These are phyloP conservation scores for Exephanes ischioxanthus DNA, from an alignment of 2,888 invertebrate species.

Conservation along the genomic window DNA sequence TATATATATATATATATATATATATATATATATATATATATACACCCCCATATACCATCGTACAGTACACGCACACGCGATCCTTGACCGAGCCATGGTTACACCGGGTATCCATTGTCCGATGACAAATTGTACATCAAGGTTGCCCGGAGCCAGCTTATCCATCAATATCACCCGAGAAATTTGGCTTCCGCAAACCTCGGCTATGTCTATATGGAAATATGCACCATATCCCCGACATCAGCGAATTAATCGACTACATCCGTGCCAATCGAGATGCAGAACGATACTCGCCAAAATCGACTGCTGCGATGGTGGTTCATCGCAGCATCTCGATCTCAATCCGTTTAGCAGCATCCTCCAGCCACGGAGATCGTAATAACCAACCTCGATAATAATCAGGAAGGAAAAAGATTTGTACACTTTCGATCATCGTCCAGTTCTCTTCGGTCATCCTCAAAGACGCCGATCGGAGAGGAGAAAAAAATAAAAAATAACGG, in stretches of 20 bases:
- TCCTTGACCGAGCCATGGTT: conserved; percentile 30
- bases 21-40: neutral
- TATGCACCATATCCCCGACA: conserved; percentile 19
- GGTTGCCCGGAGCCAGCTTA: conserved; percentile 71
- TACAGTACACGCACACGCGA: neutral
- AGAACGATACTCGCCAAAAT: conserved; percentile 17
- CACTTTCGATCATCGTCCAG: conserved; percentile 16
- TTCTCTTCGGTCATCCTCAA: conserved; percentile 1
- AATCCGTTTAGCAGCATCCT: conserved; percentile 2
- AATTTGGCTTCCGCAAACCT: conserved; percentile 36
- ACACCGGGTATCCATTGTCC: conserved; percentile 71
- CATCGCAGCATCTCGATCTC: conserved; percentile 20
- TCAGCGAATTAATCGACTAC: conserved; percentile 63
- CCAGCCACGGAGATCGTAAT: conserved; percentile 26
- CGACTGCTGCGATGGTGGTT: conserved; percentile 10
- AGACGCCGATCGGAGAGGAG: conserved; percentile 2
- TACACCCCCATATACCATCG: neutral
- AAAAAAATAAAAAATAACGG: conserved; percentile 24
- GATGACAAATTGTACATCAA: conserved; percentile 79
- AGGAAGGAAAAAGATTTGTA: conserved; percentile 26
- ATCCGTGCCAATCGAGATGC: conserved; percentile 52
- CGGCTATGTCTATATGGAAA: conserved; percentile 15
- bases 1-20: neutral
- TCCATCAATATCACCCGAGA: conserved; percentile 77
- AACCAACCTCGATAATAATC: conserved; percentile 60